phyloP scores from a whole-genome alignment of 2,113 vertebrate species.

The Bettongia penicillata region DNA sequence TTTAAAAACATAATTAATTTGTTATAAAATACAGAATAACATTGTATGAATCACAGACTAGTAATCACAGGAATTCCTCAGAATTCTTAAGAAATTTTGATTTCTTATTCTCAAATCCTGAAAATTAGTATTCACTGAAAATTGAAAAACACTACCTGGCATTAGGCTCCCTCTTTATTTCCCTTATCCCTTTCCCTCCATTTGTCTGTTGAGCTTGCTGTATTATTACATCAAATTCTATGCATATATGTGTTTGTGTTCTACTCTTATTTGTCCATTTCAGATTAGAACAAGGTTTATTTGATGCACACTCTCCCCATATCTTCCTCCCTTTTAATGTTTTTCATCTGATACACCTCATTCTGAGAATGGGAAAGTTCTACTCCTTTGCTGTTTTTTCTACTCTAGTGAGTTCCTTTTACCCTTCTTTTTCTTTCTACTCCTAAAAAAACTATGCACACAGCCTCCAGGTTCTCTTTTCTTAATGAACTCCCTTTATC shows the following conservation, averaged over 20 bases:
- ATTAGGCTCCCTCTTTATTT: background rate
- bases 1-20: too few relatives aligned
- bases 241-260: background rate
- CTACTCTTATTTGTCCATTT: background rate
- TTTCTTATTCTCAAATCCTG: too few relatives aligned
- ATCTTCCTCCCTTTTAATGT: background rate
- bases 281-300: background rate
- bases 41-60: too few relatives aligned
- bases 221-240: background rate
- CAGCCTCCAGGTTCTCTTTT: background rate
- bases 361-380: background rate
- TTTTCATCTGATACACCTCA: background rate
- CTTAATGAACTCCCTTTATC: background rate
- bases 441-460: background rate
- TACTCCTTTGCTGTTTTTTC: background rate
- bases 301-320: background rate
- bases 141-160: background rate
- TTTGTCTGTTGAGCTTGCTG: background rate
- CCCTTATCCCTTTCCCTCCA: background rate
- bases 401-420: background rate
- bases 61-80: too few relatives aligned
- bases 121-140: too few relatives aligned
- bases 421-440: background rate
- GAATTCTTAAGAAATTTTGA: too few relatives aligned
- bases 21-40: too few relatives aligned